Evolutionary conservation across 2,797 vertebrate genomes (phyloP).

Genomic region (Xerus rutilus): DNA sequence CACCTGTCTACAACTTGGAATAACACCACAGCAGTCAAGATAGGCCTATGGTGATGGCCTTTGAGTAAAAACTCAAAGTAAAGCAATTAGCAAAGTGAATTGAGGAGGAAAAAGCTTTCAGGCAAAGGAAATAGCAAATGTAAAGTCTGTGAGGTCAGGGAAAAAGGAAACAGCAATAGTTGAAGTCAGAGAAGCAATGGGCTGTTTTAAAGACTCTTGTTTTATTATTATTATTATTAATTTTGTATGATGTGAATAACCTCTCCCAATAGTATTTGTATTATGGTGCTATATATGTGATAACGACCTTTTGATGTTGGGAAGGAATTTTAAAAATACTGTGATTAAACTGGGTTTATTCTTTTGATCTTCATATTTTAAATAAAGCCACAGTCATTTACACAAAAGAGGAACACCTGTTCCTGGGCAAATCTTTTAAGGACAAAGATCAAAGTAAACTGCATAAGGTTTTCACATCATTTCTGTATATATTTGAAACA

Average conservation of each 20-base stretch:
- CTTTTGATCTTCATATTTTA: conserved; percentile 93
- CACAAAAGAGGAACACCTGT: conserved; percentile 90
- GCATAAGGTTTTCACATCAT: conserved; percentile 94
- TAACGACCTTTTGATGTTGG: conserved; percentile 95
- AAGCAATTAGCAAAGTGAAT: background rate
- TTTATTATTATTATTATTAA: conserved; percentile 90
- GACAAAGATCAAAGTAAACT: conserved; percentile 88
- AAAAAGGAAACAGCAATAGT: background rate
- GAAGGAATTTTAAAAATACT: conserved; percentile 96
- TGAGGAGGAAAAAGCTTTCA: background rate
- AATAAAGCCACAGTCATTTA: conserved; percentile 94
- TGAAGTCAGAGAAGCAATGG: background rate
- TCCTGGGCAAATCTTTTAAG: conserved; percentile 89
- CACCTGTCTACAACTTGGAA: background rate
- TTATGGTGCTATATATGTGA: conserved; percentile 99
- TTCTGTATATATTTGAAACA: conserved; percentile 94
- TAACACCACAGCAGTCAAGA: background rate
- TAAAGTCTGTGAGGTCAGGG: background rate
- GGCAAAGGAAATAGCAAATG: background rate
- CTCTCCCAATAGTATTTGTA: conserved; percentile 95
- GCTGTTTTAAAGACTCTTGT: background rate
- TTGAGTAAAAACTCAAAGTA: background rate
- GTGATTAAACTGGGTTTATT: conserved; percentile 90
- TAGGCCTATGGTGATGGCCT: background rate
- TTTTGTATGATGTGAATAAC: conserved; percentile 94